Evolutionary conservation across 2,888 invertebrate species (phyloP).

Genomic region (Beris morrisii): DNA sequence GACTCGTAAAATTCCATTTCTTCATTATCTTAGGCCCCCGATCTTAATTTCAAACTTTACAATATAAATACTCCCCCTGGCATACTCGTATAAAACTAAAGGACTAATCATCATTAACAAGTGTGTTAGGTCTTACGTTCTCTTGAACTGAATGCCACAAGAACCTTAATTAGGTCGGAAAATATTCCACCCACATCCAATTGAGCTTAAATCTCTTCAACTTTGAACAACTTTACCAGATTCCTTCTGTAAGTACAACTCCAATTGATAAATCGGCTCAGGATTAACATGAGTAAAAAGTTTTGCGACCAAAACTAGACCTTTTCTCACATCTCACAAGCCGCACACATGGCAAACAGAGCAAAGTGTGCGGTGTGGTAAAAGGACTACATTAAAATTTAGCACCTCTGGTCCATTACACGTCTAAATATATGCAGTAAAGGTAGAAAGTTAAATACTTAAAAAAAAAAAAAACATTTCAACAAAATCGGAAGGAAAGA

Average conservation of each 20-base stretch:
- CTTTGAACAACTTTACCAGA: conserved; percentile 1
- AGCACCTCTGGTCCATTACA: conserved; percentile 9
- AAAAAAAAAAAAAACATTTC: no score
- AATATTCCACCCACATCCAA: neutral
- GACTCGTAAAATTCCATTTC: no score
- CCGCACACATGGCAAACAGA: neutral
- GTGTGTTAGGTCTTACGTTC: conserved; percentile 5
- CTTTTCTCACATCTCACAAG: no score
- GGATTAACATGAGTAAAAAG: conserved; percentile 17
- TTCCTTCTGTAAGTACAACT: conserved; percentile 1
- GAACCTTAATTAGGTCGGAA: conserved; percentile 12
- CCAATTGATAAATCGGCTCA: conserved; percentile 16
- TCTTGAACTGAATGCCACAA: conserved; percentile 12
- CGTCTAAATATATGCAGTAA: neutral
- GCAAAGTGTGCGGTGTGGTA: neutral
- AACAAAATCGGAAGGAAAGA: no score
- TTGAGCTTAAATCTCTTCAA: neutral
- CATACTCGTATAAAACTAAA: neutral
- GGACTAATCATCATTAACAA: conserved; percentile 20
- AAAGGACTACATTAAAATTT: conserved; percentile 12
- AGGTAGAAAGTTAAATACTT: conserved; percentile 3
- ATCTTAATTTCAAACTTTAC: no score
- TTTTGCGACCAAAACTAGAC: conserved; percentile 2
- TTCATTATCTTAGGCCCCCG: no score
- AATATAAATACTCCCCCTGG: no score